Evolutionary conservation across 2,797 vertebrate genomes (phyloP).

Genomic region (Podarcis lilfordi): DNA sequence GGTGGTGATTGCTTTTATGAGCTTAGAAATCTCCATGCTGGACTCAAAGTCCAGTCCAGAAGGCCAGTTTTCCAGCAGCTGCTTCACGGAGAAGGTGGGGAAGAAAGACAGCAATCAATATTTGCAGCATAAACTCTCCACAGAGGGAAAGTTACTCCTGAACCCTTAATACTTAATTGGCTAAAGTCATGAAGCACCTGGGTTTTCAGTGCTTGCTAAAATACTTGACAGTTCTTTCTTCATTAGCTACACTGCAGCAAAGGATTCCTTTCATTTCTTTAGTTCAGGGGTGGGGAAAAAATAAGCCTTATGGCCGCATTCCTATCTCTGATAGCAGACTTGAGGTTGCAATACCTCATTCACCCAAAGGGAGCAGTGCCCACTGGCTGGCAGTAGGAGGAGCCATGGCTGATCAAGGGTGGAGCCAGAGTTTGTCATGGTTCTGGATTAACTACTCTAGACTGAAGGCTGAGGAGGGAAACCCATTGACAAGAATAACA

Average conservation of each 20-base stretch:
- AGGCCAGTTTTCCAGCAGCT: background rate
- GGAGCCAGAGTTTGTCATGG: no score
- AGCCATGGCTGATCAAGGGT: no score
- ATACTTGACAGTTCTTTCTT: background rate
- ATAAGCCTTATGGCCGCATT: background rate
- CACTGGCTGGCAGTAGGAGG: no score
- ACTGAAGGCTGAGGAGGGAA: no score
- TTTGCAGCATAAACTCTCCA: slow-evolving; percentile 3
- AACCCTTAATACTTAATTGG: background rate
- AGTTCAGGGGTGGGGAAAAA: background rate
- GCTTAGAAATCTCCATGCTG: background rate
- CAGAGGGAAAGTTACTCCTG: background rate
- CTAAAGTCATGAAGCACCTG: background rate
- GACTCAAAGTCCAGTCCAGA: fast-evolving
- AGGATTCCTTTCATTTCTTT: background rate
- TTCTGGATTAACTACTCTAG: no score
- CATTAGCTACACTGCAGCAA: background rate
- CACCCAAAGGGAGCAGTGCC: no score
- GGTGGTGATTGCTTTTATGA: background rate
- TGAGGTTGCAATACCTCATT: no score
- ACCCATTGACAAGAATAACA: no score
- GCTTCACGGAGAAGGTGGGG: background rate
- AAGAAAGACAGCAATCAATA: background rate
- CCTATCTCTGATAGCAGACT: no score
- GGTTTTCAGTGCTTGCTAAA: background rate